Conservation (phyloP, 2,888 invertebrate species). For the Nomada lathburiana region DNA sequence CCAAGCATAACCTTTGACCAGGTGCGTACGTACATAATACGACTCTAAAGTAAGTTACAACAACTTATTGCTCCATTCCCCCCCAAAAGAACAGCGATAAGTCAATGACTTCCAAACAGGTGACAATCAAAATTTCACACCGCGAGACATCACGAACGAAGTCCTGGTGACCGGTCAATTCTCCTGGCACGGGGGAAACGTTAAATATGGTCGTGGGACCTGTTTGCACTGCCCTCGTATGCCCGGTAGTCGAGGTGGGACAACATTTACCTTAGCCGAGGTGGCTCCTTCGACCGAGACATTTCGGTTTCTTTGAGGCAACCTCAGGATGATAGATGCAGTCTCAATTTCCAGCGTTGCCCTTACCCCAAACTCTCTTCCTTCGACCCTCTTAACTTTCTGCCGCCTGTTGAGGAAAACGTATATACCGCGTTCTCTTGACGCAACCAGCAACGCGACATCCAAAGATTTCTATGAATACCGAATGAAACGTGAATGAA, state of each 20-base stretch:
- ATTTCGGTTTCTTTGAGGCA: constrained; percentile 66
- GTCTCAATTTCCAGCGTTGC: constrained; percentile 65
- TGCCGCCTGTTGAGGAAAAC: constrained; percentile 27
- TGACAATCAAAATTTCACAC: background rate
- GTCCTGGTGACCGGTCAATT: constrained; percentile 33
- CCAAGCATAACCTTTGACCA: too few relatives aligned
- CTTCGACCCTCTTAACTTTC: constrained; percentile 44
- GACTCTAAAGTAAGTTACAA: too few relatives aligned
- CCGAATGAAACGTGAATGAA: constrained; percentile 56
- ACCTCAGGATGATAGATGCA: constrained; percentile 66
- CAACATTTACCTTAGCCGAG: constrained; percentile 72
- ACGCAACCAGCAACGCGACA: constrained; percentile 28
- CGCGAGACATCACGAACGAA: background rate
- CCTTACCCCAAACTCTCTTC: constrained; percentile 11
- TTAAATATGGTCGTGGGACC: constrained; percentile 72
- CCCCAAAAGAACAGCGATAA: too few relatives aligned
- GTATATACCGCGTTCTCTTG: constrained; percentile 20
- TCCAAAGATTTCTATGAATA: constrained; percentile 57
- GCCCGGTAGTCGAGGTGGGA: constrained; percentile 69
- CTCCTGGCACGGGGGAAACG: constrained; percentile 58
- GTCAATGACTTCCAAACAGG: too few relatives aligned
- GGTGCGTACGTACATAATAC: too few relatives aligned
- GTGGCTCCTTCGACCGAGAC: constrained; percentile 58
- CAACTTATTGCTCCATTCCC: too few relatives aligned
- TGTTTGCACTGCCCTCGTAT: constrained; percentile 70